These are phyloP conservation scores for Amphipoea lucens DNA, from an alignment of 2,888 invertebrate species.

Conservation along the genomic window DNA sequence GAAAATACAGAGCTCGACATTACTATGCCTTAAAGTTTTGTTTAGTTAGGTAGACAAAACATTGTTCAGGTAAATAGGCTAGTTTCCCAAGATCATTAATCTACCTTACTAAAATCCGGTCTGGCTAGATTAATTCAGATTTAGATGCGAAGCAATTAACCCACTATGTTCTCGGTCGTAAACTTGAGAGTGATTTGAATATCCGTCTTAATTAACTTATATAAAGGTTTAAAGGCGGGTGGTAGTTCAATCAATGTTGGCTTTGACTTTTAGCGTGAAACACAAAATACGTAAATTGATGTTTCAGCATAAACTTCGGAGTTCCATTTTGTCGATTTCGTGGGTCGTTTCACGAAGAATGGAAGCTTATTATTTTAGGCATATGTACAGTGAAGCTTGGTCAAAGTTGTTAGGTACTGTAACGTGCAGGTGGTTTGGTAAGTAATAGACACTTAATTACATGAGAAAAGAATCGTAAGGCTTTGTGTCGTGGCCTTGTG, in stretches of 20 bases:
- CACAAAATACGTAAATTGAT: constrained; percentile 4
- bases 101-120: not conserved
- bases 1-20: not conserved
- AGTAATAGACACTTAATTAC: not conserved
- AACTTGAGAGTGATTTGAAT: constrained; percentile 8
- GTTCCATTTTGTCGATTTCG: constrained; percentile 2
- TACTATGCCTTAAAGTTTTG: not conserved
- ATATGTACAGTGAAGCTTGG: not conserved
- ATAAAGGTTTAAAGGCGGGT: constrained; percentile 4
- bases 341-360: not conserved
- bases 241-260: constrained; percentile 6
- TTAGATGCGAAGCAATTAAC: constrained; percentile 46
- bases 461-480: too few relatives aligned
- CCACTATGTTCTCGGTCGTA: constrained; percentile 23
- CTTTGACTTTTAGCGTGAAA: constrained; percentile 8
- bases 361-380: not conserved
- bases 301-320: not conserved
- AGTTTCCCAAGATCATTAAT: constrained; percentile 2
- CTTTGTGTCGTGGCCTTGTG: not conserved
- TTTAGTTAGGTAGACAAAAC: not conserved
- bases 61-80: constrained; percentile 13
- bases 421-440: not conserved
- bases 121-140: constrained; percentile 25
- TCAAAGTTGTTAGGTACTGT: not conserved
- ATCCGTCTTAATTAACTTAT: constrained; percentile 23